Evolutionary conservation across 2,797 vertebrate species (phyloP).

Genomic region (Ispidina lecontei): DNA sequence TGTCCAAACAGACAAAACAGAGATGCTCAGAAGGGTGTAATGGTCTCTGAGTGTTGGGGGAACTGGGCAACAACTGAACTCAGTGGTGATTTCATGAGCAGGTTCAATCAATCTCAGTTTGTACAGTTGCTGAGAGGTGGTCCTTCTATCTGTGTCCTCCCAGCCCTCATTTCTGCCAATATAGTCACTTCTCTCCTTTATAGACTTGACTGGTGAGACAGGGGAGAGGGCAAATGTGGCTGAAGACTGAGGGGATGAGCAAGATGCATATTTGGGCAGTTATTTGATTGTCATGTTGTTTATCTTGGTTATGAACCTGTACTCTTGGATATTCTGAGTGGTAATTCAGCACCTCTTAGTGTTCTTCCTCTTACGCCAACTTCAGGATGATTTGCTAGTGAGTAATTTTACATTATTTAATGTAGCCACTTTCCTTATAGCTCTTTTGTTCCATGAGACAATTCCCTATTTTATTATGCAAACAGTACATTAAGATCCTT

Average conservation of each 20-base stretch:
- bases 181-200: neutral
- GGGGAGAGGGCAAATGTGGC: neutral
- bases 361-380: neutral
- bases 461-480: constrained; percentile 66
- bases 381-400: constrained; percentile 4
- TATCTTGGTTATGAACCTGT: neutral
- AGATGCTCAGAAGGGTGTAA: neutral
- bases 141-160: neutral
- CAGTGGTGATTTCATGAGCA: neutral
- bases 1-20: neutral
- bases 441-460: constrained; percentile 50
- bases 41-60: too few species aligned
- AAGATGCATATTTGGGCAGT: neutral
- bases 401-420: constrained; percentile 64
- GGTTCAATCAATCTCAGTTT: neutral
- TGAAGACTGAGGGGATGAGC: neutral
- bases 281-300: rapidly evolving
- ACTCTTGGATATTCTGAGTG: neutral
- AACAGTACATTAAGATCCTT: constrained; percentile 64
- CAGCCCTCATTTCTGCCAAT: neutral
- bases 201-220: neutral
- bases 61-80: neutral
- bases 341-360: constrained; percentile 29
- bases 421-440: constrained; percentile 53
- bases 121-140: neutral